Conservation (phyloP, 2,888 invertebrate genomes). For the Scaptodrosophila latifasciaeformis region DNA sequence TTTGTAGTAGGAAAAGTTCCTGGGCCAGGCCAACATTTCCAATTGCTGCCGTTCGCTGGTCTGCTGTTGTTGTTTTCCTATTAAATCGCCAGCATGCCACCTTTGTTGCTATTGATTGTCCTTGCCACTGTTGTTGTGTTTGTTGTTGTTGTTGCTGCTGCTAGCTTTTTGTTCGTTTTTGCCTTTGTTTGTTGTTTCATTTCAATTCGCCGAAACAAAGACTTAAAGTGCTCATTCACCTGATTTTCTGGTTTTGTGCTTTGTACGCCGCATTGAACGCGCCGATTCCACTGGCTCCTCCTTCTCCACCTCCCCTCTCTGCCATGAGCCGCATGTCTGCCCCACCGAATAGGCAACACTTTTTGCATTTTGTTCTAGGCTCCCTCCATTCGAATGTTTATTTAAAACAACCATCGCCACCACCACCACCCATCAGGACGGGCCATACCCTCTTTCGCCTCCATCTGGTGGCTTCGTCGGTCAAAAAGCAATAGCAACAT, state of each 20-base stretch:
- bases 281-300: no score
- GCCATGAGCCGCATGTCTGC: conserved; percentile 19
- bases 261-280: no score
- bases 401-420: conserved; percentile 48
- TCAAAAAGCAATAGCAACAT: neutral
- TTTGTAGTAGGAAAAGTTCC: conserved; percentile 7
- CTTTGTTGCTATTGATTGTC: conserved; percentile 19
- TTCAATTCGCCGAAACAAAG: conserved; percentile 65
- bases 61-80: conserved; percentile 47
- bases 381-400: conserved; percentile 46
- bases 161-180: conserved; percentile 10
- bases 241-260: conserved; percentile 51
- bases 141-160: conserved; percentile 21
- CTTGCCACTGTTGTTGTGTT: conserved; percentile 26
- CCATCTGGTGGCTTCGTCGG: no score
- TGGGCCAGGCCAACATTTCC: conserved; percentile 8
- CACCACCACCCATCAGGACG: no score
- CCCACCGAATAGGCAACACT: conserved; percentile 35
- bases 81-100: conserved; percentile 37
- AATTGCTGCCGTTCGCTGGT: conserved; percentile 30
- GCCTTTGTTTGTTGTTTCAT: conserved; percentile 57
- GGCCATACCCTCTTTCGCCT: no score
- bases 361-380: conserved; percentile 28
- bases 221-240: conserved; percentile 67
- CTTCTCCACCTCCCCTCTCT: no score